A percentile compares a stretch with the other conserved stretches of the same genome.
Evolutionary conservation across 1,140 invertebrate species (phyloP).

Genomic region (Probaryconus sp.): DNA sequence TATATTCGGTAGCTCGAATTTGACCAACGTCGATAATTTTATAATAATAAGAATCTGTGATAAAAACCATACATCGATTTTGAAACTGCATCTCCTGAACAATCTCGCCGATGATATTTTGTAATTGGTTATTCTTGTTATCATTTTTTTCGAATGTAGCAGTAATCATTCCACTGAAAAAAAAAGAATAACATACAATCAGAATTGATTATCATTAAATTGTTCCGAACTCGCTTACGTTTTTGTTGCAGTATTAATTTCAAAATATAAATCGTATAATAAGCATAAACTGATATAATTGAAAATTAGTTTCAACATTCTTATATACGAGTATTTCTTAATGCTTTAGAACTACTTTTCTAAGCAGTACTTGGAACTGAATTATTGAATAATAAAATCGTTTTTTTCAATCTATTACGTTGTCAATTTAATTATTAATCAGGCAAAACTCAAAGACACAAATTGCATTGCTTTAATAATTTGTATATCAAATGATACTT

Average conservation of each 20-base stretch:
- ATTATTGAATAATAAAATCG: neutral
- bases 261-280: too few relatives aligned
- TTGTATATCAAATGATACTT: too few relatives aligned
- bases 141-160: neutral
- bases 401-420: constrained; percentile 2
- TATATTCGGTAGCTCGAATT: constrained; percentile 12
- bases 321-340: too few relatives aligned
- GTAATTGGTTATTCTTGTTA: constrained; percentile 52
- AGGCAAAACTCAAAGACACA: too few relatives aligned
- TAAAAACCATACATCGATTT: constrained; percentile 68
- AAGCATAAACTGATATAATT: too few relatives aligned
- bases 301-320: constrained; percentile 5
- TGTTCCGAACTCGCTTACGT: too few relatives aligned
- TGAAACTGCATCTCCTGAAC: constrained; percentile 64
- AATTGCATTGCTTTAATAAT: too few relatives aligned
- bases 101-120: constrained; percentile 59
- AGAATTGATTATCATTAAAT: neutral
- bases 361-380: too few relatives aligned
- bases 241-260: too few relatives aligned
- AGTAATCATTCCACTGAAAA: constrained; percentile 18
- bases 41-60: constrained; percentile 68
- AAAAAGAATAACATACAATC: constrained; percentile 1
- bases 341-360: too few relatives aligned
- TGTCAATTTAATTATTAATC: constrained; percentile 29
- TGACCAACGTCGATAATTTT: constrained; percentile 52